A percentile compares a stretch with the other conserved stretches of the same genome.
These are phyloP conservation scores for Acrobasis consociella DNA, from an alignment of 2,888 invertebrate species.

Conservation along the genomic window DNA sequence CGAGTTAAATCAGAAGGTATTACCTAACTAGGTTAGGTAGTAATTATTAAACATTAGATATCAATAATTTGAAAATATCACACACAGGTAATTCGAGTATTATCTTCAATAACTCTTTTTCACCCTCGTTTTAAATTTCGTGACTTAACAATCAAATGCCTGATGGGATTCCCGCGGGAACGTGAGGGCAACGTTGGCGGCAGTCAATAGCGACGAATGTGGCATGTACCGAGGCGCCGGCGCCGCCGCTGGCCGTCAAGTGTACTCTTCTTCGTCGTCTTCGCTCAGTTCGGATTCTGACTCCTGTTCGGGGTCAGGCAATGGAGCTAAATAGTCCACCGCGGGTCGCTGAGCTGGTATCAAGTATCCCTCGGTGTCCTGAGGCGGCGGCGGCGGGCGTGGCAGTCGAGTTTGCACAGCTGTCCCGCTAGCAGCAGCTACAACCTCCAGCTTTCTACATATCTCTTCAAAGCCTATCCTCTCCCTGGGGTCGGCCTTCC, in stretches of 20 bases:
- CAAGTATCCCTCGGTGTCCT: slow-evolving; percentile 87
- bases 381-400: slow-evolving; percentile 80
- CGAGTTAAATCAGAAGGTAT: background rate
- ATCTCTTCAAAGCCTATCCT: slow-evolving; percentile 88
- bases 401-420: slow-evolving; percentile 59
- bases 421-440: slow-evolving; percentile 55
- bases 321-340: slow-evolving; percentile 82
- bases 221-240: slow-evolving; percentile 61
- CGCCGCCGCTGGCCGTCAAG: slow-evolving; percentile 57
- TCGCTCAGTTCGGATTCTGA: slow-evolving; percentile 65
- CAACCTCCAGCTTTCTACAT: slow-evolving; percentile 83
- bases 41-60: slow-evolving; percentile 31
- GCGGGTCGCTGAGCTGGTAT: slow-evolving; percentile 81
- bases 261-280: slow-evolving; percentile 70
- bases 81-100: slow-evolving; percentile 53
- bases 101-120: slow-evolving; percentile 34
- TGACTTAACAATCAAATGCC: slow-evolving; percentile 48
- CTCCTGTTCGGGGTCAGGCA: slow-evolving; percentile 71
- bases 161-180: slow-evolving; percentile 53
- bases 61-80: slow-evolving; percentile 47
- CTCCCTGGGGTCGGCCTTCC: slow-evolving; percentile 91
- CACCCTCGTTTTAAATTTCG: background rate
- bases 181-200: slow-evolving; percentile 51
- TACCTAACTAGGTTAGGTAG: slow-evolving; percentile 9
- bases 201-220: slow-evolving; percentile 50